Base-by-base conservation (phyloP, 1,140 invertebrate genomes). In the Pygmarrhopalites habei region DNA sequence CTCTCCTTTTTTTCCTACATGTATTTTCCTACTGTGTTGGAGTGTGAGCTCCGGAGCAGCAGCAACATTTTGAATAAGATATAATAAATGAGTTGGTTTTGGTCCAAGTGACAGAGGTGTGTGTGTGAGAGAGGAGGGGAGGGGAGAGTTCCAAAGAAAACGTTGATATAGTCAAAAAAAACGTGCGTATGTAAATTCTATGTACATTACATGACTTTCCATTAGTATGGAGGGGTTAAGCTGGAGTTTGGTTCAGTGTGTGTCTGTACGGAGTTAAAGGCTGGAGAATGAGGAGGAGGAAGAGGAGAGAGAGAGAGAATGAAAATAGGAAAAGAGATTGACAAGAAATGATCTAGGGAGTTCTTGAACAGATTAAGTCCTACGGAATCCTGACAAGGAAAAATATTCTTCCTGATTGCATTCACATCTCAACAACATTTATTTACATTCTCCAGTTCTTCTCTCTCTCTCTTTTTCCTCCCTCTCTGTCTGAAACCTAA, bases 281-380 rank as follows among this genome's bases (percentile, higher is more conserved):
- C n/a, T n/a, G n/a, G n/a, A n/a, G n/a, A n/a, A n/a, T n/a, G n/a
- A n/a, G n/a, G n/a, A n/a, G n/a, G n/a, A n/a, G n/a, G n/a, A n/a
- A n/a, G n/a, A n/a, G n/a, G n/a, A n/a, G n/a, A n/a, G n/a, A n/a
- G n/a, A n/a, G n/a, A n/a, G n/a, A 35, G 32, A 15, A 35, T 35
- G 32, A 15, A 35, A 35, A 35, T 35, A 15, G 32, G 5, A n/a
- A n/a, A 15, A 35, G 49, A 56, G 61, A 63, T 63, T 63, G 61
- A 63, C 61, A 63, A 63, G 61, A 63, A 63, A 63, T 63, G 61
- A 63, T 63, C 61, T 63, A 63, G 61, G 61, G 61, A 63, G 61
- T 63, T 63, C 52, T 62, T 35, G 53, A 58, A 63, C 61, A 63
- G 61, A 63, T 63, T 63, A 63, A 63, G 61, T 63, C 61, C 29